Evolutionary conservation across 2,113 vertebrate genomes (phyloP).

Genomic region (Prolemur simus): DNA sequence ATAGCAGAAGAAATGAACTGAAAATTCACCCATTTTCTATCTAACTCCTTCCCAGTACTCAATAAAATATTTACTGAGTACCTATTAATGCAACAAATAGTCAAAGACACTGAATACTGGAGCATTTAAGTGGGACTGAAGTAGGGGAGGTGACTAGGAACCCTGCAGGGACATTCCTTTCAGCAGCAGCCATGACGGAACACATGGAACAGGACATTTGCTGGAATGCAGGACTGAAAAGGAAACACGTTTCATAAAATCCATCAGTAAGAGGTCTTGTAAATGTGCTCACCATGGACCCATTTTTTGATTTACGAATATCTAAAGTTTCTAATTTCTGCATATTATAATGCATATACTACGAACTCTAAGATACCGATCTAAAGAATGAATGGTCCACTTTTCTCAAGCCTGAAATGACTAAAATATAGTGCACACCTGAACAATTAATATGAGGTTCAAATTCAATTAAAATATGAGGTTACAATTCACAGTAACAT

Average conservation of each 20-base stretch:
- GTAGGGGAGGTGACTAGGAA: background rate
- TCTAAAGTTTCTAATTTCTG: conserved; percentile 15
- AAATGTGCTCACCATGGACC: background rate
- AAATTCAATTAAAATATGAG: background rate
- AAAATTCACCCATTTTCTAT: conserved; percentile 3
- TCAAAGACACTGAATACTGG: background rate
- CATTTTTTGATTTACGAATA: conserved; percentile 3
- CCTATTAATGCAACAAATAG: background rate
- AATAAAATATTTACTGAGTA: background rate
- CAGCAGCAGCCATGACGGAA: background rate
- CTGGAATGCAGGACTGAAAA: background rate
- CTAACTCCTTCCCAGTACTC: background rate
- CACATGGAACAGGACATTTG: background rate
- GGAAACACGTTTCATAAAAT: background rate
- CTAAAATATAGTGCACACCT: background rate
- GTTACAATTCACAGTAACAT: background rate
- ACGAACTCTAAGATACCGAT: background rate
- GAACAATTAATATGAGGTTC: background rate
- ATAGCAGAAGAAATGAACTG: background rate
- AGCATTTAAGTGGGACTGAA: background rate
- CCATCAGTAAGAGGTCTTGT: background rate
- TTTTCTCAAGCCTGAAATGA: background rate
- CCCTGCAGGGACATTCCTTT: background rate
- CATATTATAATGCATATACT: background rate
- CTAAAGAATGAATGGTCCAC: background rate